Conservation (phyloP, 1,140 invertebrate genomes). For the Temnothorax longispinosus region DNA sequence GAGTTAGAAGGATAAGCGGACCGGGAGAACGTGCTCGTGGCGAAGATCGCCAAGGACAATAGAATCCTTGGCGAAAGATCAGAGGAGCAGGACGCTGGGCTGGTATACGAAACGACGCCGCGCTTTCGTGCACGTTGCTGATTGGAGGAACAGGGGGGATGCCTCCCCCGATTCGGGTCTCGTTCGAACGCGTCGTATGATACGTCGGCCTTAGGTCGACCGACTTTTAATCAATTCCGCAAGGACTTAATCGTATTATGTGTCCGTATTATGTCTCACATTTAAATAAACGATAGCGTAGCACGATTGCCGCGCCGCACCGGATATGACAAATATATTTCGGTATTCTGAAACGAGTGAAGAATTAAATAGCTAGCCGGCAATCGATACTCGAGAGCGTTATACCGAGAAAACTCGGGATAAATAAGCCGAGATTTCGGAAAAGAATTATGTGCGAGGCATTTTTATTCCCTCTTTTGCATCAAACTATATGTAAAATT, state of each 20-base stretch:
- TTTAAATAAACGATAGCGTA: neutral
- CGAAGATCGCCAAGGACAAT: constrained; percentile 81
- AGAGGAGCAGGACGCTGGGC: constrained; percentile 80
- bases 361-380: constrained; percentile 33
- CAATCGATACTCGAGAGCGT: constrained; percentile 29
- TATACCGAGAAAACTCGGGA: neutral
- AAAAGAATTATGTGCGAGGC: neutral
- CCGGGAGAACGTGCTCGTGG: constrained; percentile 69
- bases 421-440: constrained; percentile 21
- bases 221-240: constrained; percentile 59
- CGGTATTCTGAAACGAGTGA: constrained; percentile 18
- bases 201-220: constrained; percentile 62
- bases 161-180: constrained; percentile 70
- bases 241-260: neutral
- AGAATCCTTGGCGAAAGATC: constrained; percentile 79
- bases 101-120: constrained; percentile 63
- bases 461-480: neutral
- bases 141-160: constrained; percentile 66
- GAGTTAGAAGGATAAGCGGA: constrained; percentile 64
- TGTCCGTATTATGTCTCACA: neutral
- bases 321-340: constrained; percentile 23
- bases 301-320: neutral
- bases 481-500: neutral
- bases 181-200: constrained; percentile 67
- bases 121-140: constrained; percentile 60